phyloP scores from a whole-genome alignment of 2,113 vertebrate species.

The Mustela nigripes region DNA sequence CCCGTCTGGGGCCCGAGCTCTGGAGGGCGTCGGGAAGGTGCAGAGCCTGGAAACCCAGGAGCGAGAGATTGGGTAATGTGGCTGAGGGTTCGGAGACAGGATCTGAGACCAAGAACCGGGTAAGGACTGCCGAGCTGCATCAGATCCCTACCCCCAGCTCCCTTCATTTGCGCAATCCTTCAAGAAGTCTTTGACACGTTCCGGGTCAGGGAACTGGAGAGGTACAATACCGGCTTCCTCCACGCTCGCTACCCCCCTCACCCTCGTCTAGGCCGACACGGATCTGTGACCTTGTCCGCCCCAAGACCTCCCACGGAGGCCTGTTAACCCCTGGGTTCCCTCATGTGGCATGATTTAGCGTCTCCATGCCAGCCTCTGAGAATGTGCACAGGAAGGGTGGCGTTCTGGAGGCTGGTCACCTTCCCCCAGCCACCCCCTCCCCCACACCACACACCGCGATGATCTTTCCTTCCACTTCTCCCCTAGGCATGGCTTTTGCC shows the following conservation, averaged over 20 bases:
- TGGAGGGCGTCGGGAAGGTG: background rate
- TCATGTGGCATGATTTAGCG: background rate
- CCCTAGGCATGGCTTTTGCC: conserved; percentile 95
- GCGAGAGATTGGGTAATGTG: background rate
- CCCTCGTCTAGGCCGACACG: background rate
- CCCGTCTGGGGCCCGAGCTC: background rate
- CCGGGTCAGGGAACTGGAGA: conserved; percentile 56
- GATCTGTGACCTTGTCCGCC: background rate
- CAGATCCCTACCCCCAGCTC: background rate
- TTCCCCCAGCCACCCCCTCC: rapidly evolving
- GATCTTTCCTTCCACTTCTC: background rate
- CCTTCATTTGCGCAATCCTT: background rate
- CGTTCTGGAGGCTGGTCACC: background rate
- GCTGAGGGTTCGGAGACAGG: background rate
- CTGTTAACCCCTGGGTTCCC: conserved; percentile 52
- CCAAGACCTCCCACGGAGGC: background rate
- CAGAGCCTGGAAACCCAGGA: background rate
- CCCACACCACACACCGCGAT: background rate
- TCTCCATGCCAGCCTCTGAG: background rate
- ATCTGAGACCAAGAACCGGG: background rate
- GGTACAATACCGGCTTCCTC: background rate
- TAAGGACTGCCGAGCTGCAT: background rate
- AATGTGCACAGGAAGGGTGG: background rate
- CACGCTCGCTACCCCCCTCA: background rate
- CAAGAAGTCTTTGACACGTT: conserved; percentile 9